Evolutionary conservation across 2,113 vertebrate genomes (phyloP), one percentile per base, ranked within the genome.

Genomic region (Aix galericulata): DNA sequence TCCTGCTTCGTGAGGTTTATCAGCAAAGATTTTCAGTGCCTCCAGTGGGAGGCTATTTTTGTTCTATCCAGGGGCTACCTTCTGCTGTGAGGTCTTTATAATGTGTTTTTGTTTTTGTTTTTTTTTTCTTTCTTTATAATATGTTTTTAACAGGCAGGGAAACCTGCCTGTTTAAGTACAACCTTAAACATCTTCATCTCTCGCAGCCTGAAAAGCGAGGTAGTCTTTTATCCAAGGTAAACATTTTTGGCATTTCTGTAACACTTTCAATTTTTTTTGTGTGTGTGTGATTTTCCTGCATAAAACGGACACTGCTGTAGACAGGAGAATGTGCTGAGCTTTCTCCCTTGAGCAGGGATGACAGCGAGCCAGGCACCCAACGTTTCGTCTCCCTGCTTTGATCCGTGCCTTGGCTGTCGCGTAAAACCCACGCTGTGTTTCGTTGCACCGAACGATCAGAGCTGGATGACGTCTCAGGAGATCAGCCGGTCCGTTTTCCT

Each of bases 31-130:
- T 95, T 83, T 87, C 86, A 71, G 59, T 76, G 94, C 96, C 83
- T 95, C 80, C 68, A 72, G 94, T 89, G 87, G 77, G 89, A 95
- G 34, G 66, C 88, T 96, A 97, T 96, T 96, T 96, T 94, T 95
- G 22, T 78, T 86, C 94, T 93, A 5, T 89, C 92, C 74, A 82
- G 93, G 79, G 89, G 92, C 89, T 90, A 87, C 86, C 77, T 88
- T 96, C 75, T 91, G 56, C 79, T 90, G 52, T 59, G 75, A 94
- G 91, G 79, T 88, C 91, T 84, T 91, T 84, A 88, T 78, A 17
- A 3, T 20, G 0, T 40, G 26, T 17, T 63, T 17, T 40, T 46
- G 17, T 17, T 17, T 44, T 44, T 44, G 38, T 38, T 42, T 46
- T 46, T 46, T 18, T 46, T 46, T 46, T 17, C 18, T 46, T 46